These are phyloP conservation scores for Kryptolebias ocellatus DNA, from an alignment of 2,797 vertebrate genomes.

Conservation along the genomic window DNA sequence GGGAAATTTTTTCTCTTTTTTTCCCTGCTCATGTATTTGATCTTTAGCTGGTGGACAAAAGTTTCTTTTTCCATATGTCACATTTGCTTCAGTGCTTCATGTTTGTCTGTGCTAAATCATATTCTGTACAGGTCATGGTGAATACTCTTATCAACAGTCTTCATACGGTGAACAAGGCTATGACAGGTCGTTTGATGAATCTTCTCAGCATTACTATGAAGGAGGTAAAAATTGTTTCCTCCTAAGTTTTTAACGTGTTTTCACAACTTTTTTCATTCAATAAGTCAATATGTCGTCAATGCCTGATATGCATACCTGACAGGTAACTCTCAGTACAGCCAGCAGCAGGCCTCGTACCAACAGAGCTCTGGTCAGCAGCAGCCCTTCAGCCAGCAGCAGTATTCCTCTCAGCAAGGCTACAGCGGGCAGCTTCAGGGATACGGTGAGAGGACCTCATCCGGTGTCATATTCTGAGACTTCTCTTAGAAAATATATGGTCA, in stretches of 20 bases:
- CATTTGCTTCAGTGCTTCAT: slow-evolving; percentile 12
- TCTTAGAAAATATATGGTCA: not conserved
- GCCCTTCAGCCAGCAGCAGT: slow-evolving; percentile 91
- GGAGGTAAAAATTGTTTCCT: slow-evolving; percentile 80
- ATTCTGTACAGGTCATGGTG: slow-evolving; percentile 85
- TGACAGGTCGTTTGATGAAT: slow-evolving; percentile 92
- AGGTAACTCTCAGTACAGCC: slow-evolving; percentile 95
- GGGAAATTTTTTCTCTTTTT: not conserved
- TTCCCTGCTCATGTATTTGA: slow-evolving; percentile 14
- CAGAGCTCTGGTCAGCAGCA: slow-evolving; percentile 90
- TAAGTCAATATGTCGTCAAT: no score
- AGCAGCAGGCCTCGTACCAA: slow-evolving; percentile 93
- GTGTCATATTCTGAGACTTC: not conserved
- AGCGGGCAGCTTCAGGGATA: slow-evolving; percentile 90
- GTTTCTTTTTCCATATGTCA: no score
- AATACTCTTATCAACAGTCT: slow-evolving; percentile 93
- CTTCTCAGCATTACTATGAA: slow-evolving; percentile 96
- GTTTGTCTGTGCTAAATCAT: slow-evolving; percentile 42
- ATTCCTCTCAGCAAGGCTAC: slow-evolving; percentile 91
- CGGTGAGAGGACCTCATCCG: slow-evolving; percentile 77
- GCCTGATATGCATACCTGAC: slow-evolving; percentile 15
- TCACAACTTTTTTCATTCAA: no score
- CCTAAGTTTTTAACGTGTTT: not conserved
- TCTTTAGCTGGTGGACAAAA: slow-evolving; percentile 2
- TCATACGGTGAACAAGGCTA: slow-evolving; percentile 93